phyloP scores from a whole-genome alignment of 2,888 invertebrate species.

The Thecocarcelia acutangulata region DNA sequence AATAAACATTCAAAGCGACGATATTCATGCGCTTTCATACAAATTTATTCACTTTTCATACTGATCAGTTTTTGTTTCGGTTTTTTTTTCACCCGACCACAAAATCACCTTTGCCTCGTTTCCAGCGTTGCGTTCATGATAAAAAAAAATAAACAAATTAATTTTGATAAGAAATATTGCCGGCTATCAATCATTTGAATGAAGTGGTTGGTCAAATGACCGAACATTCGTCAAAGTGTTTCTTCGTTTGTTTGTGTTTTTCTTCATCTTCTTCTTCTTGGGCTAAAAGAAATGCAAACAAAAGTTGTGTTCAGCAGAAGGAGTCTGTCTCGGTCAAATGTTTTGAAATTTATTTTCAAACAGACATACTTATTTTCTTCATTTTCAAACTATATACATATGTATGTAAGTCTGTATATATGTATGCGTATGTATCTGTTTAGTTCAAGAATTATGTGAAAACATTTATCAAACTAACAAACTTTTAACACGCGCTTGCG shows the following conservation, averaged over 20 bases:
- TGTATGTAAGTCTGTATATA: too few relatives aligned
- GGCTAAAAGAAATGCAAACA: background rate
- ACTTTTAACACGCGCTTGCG: background rate
- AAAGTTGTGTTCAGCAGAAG: too few relatives aligned
- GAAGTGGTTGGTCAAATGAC: background rate
- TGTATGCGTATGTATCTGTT: too few relatives aligned
- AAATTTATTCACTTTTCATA: too few relatives aligned
- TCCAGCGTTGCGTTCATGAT: background rate
- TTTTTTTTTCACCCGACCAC: background rate
- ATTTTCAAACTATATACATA: background rate
- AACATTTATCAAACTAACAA: background rate
- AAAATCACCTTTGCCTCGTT: background rate
- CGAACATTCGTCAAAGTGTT: background rate
- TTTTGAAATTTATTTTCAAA: too few relatives aligned
- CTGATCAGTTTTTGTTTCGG: too few relatives aligned
- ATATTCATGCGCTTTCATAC: too few relatives aligned
- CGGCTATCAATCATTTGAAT: background rate
- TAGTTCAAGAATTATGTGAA: too few relatives aligned
- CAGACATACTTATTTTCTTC: too few relatives aligned
- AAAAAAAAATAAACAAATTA: background rate
- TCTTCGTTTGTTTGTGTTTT: background rate
- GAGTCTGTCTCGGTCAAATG: background rate
- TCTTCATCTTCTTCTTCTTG: too few relatives aligned
- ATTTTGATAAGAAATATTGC: conserved; percentile 6
- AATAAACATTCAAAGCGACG: background rate